phyloP scores from a whole-genome alignment of 2,888 invertebrate genomes.

The Aricia artaxerxes region DNA sequence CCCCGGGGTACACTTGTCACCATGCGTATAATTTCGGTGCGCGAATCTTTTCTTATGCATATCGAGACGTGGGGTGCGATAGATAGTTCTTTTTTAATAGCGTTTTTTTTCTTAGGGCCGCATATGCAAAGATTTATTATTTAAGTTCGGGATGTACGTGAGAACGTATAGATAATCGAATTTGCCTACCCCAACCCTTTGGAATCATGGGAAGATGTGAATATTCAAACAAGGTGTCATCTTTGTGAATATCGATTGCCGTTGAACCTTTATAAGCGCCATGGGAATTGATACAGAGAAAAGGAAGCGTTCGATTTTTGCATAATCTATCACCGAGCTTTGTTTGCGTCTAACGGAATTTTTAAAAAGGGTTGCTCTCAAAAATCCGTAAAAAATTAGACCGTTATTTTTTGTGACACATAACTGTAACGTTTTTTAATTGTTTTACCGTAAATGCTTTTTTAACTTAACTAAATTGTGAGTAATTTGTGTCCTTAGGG shows the following conservation, averaged over 20 bases:
- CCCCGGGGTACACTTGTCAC: constrained; percentile 70
- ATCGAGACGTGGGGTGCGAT: constrained; percentile 67
- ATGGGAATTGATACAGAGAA: constrained; percentile 77
- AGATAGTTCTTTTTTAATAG: constrained; percentile 78
- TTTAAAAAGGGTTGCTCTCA: constrained; percentile 64
- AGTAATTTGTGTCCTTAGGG: neutral
- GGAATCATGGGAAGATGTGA: constrained; percentile 73
- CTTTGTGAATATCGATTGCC: constrained; percentile 79
- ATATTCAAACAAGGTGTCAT: constrained; percentile 81
- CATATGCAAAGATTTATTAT: constrained; percentile 80
- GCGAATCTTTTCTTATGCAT: constrained; percentile 73
- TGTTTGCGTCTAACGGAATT: constrained; percentile 69
- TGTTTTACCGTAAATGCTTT: constrained; percentile 29
- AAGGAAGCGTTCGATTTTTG: constrained; percentile 75
- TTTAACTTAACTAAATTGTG: constrained; percentile 29
- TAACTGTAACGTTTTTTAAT: constrained; percentile 21
- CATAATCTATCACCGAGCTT: constrained; percentile 75
- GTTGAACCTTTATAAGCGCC: constrained; percentile 68
- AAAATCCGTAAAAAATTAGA: constrained; percentile 63
- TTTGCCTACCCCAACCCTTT: constrained; percentile 74
- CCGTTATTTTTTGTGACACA: constrained; percentile 63
- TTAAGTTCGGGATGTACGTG: constrained; percentile 73
- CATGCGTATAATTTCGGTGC: constrained; percentile 77
- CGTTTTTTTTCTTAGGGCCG: constrained; percentile 67
- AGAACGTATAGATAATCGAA: constrained; percentile 79